Evolutionary conservation across 1,140 invertebrate genomes (phyloP), one percentile per base, ranked within the genome.

Genomic region (Tetragnatha versicolor): DNA sequence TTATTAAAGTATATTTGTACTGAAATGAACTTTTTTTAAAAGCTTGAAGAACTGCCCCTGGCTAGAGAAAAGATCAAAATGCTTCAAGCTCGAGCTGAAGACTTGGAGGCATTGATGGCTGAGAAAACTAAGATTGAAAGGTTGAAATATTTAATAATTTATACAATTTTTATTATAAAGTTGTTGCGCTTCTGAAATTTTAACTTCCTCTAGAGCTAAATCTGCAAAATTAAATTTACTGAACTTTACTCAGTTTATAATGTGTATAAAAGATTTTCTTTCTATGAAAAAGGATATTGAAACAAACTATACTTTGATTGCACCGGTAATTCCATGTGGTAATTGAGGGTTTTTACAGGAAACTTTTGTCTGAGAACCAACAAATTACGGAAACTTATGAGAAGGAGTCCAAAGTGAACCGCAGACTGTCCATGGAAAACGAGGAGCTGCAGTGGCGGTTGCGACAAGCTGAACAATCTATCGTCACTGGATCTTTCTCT

Each of bases 371-470:
- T 20, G 89, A 93, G 82, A 91, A 93, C 81, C 88, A 91, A 68
- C 85, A 90, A n/a, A 85, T 94, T 10, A 86, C 90, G n/a, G 91
- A 93, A 63, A 89, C 88, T 1, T 89, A 90, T 45, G 90, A 91
- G 37, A 88, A 92, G 29, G 91, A 95, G 83, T 87, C 87, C 0
- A 92, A 92, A 81, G 92, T 93, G 60, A 93, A 93, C 75, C 91
- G 93, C 66, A 87, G 92, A 12, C 84, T 95, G 4, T 90, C 90
- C 0, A 91, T 92, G 82, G 90, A 93, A 82, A 95, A 95, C 83
- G 95, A 97, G 86, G 92, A 95, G 85, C 87, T 96, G 2, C 89
- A 92, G 82, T 96, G 93, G 89, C 92, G 92, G 84, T 88, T 96
- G 61, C 89, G 80, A 85, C 89, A 82, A 45, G 65, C 76, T 9